Evolutionary conservation across 2,113 vertebrate genomes (phyloP).

Genomic region (Chloroceryle aenea): DNA sequence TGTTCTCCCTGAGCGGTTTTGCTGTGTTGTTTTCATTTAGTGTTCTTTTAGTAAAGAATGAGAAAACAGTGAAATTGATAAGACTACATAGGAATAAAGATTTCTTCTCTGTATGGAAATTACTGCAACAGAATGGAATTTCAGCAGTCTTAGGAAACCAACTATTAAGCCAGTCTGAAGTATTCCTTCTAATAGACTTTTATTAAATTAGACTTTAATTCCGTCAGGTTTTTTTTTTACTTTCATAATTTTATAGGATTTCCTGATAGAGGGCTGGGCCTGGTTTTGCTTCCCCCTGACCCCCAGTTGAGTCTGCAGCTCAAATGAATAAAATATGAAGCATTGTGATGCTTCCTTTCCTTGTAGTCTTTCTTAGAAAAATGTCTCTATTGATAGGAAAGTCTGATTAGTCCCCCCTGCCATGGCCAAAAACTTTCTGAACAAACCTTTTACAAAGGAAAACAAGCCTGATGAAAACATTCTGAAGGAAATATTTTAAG

Average conservation of each 20-base stretch:
- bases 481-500: neutral
- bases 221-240: neutral
- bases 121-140: constrained; percentile 36
- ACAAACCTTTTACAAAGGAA: neutral
- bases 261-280: neutral
- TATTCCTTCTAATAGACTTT: neutral
- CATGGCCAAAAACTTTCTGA: neutral
- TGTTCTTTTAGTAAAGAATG: constrained; percentile 1
- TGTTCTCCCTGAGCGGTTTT: constrained; percentile 1
- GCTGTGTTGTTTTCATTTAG: constrained; percentile 11
- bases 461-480: neutral
- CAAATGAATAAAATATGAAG: neutral
- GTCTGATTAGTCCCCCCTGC: neutral
- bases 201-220: constrained; percentile 13
- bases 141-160: neutral
- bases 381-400: neutral
- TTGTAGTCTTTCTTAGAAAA: neutral
- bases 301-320: neutral
- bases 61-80: constrained; percentile 22
- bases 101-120: constrained; percentile 5
- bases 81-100: neutral
- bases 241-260: neutral
- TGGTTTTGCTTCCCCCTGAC: neutral
- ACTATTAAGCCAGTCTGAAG: neutral
- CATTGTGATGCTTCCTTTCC: neutral